Percentiles rank a stretch among this genome's conserved stretches.
phyloP scores from a whole-genome alignment of 1,140 invertebrate species.

The Drosophila azteca region DNA sequence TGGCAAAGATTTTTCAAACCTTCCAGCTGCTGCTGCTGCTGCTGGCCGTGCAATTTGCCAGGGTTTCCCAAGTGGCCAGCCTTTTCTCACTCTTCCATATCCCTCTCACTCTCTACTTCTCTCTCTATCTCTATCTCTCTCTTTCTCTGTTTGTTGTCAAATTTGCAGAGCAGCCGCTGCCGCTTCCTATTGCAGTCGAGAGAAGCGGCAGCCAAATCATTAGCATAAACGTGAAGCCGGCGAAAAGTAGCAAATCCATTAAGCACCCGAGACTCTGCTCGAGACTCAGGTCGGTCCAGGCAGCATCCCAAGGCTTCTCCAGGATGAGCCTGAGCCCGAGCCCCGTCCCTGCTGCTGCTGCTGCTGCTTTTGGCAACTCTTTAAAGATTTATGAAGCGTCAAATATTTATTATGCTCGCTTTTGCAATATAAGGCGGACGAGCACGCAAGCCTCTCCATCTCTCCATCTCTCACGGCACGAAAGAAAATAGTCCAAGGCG shows the following conservation, averaged over 20 bases:
- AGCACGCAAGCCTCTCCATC: slow-evolving; percentile 67
- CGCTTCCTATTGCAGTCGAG: slow-evolving; percentile 63
- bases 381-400: slow-evolving; percentile 83
- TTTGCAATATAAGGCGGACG: slow-evolving; percentile 79
- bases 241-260: slow-evolving; percentile 76
- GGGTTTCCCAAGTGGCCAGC: slow-evolving; percentile 73
- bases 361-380: slow-evolving; percentile 70
- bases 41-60: slow-evolving; percentile 69
- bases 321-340: slow-evolving; percentile 20
- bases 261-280: slow-evolving; percentile 42
- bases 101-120: no score
- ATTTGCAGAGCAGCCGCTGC: slow-evolving; percentile 51
- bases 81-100: slow-evolving; percentile 9
- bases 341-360: slow-evolving; percentile 2
- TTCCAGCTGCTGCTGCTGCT: slow-evolving; percentile 12
- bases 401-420: slow-evolving; percentile 83
- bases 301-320: slow-evolving; percentile 5
- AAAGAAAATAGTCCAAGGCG: slow-evolving; percentile 63
- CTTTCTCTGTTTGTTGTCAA: slow-evolving; percentile 60
- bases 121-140: not conserved
- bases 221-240: slow-evolving; percentile 73
- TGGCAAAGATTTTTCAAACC: slow-evolving; percentile 62
- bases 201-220: slow-evolving; percentile 46
- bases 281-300: slow-evolving; percentile 3
- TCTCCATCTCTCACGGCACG: slow-evolving; percentile 53